Base-by-base conservation (phyloP, 2,888 invertebrate species). In the Bellardia bayeri region DNA sequence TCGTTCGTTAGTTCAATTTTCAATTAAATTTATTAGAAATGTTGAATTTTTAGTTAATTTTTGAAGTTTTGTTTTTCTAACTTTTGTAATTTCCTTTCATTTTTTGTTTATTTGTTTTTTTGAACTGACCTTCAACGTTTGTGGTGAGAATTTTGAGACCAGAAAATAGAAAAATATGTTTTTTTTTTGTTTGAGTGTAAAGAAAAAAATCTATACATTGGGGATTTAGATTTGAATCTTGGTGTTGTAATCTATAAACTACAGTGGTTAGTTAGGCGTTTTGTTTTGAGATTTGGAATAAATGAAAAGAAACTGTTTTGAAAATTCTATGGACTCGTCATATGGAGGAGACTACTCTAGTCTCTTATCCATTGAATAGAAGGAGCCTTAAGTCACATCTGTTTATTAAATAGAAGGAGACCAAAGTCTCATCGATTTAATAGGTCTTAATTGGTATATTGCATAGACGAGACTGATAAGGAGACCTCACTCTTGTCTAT, bases 61-160 rank as follows among this genome's bases (percentile, higher is more conserved):
- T 3, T 33, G 4, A 14, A 14, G 51, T 40, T 51, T 30, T 45
- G 33, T 74, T 66, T 56, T 83, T 49, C 5, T 8, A n/a, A 5
- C 45, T 78, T 81, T 63, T 58, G 23, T 33, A 72, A 68, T 79
- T 82, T 86, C 78, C 82, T 82, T 86, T 86, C 78, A 78, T 56
- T 82, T 86, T 49, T 76, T 8, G 56, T 6, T 45, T 13, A 3
- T 66, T 42, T 33, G 16, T 4, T 75, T 1, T 40, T 23, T 40
- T 14, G 4, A 66, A 63, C 42, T 86, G 86, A 82, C 82, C 86
- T 86, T 86, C 78, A 82, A 63, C 45, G 54, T 76, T 54, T 64
- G 56, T 37, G 63, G 63, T 81, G 56, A 49, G 74, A 66, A 80
- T 51, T 64, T 16, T 33, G 16, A 69, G 11, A 23, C 9, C 30